Evolutionary conservation across 2,888 invertebrate species (phyloP).

Genomic region (Ypsolopha scabrella): DNA sequence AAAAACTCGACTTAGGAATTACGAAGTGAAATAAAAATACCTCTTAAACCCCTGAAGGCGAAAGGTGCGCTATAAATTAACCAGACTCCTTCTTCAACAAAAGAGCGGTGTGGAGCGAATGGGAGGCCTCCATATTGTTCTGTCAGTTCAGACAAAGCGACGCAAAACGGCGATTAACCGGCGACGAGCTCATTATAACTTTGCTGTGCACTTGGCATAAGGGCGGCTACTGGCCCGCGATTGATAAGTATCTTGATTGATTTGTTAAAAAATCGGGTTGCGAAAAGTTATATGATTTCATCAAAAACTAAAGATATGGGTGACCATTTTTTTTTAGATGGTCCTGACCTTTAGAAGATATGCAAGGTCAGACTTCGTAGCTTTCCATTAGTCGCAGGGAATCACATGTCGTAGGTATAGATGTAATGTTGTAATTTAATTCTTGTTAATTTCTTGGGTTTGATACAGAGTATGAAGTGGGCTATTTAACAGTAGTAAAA

Average conservation of each 20-base stretch:
- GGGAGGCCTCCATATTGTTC: conserved; percentile 38
- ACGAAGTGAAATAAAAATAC: background rate
- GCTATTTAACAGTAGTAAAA: no score
- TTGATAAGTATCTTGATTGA: conserved; percentile 3
- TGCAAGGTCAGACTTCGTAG: no score
- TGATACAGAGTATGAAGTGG: no score
- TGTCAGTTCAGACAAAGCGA: conserved; percentile 49
- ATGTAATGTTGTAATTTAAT: no score
- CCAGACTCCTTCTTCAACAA: conserved; percentile 11
- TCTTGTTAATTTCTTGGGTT: no score
- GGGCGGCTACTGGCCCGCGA: conserved; percentile 7
- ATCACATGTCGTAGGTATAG: no score
- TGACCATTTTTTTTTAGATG: no score
- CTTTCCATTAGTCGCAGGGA: no score
- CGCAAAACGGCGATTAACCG: conserved; percentile 37
- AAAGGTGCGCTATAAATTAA: conserved; percentile 2
- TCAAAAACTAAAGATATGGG: no score
- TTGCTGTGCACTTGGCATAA: conserved; percentile 13
- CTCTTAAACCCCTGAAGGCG: background rate
- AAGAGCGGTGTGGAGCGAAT: conserved; percentile 12
- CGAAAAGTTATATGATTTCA: no score
- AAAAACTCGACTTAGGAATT: background rate
- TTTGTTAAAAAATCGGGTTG: no score
- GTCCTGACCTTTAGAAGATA: no score
- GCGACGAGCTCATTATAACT: conserved; percentile 40